Conservation (phyloP, 92 coral and sea anemone species). For the Scolanthus callimorphus region DNA sequence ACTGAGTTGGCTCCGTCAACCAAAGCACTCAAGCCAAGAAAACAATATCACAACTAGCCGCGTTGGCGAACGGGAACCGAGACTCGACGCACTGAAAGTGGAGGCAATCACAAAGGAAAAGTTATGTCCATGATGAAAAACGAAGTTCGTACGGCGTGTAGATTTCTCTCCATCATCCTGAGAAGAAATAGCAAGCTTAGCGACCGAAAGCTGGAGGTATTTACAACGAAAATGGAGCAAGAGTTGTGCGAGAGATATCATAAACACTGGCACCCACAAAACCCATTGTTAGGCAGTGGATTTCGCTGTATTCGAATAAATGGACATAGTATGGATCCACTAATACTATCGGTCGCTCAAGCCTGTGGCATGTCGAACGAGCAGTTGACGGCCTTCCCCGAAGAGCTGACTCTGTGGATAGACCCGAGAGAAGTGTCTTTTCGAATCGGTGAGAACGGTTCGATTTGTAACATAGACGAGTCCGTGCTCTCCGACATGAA, state of each 20-base stretch:
- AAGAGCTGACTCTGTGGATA: conserved; percentile 95
- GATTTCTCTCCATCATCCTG: conserved; percentile 70
- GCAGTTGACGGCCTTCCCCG: conserved; percentile 69
- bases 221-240: conserved; percentile 90
- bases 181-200: conserved; percentile 59
- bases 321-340: conserved; percentile 75
- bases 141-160: conserved; percentile 92
- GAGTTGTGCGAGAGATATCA: conserved; percentile 89
- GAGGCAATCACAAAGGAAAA: not conserved
- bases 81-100: not conserved
- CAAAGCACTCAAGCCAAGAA: too few relatives aligned
- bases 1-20: too few relatives aligned
- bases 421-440: conserved; percentile 96
- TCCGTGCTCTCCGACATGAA: conserved; percentile 37
- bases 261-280: conserved; percentile 98
- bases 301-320: conserved; percentile 97
- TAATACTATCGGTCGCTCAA: conserved; percentile 77
- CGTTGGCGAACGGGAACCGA: not conserved
- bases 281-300: conserved; percentile 99
- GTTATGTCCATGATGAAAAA: conserved; percentile 54
- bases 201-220: conserved; percentile 71
- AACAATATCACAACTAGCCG: too few relatives aligned
- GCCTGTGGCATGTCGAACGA: conserved; percentile 69
- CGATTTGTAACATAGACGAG: conserved; percentile 78
- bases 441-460: conserved; percentile 97